Conservation (phyloP, 2,888 invertebrate species). For the Luperina nickerlii region DNA sequence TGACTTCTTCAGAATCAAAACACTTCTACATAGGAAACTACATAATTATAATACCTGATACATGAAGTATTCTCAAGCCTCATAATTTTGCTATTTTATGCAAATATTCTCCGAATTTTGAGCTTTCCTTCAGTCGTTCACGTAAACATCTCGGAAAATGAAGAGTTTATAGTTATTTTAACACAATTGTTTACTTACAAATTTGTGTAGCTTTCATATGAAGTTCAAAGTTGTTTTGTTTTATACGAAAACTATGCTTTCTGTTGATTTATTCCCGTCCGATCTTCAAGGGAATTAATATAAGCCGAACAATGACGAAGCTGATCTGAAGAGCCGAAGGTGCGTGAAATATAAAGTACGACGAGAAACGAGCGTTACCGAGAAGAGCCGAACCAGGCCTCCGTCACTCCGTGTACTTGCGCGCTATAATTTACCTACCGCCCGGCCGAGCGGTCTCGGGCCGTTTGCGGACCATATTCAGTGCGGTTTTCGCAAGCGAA, state of each 20-base stretch:
- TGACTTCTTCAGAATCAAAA: neutral
- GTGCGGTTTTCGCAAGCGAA: too few relatives aligned
- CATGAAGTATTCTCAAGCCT: neutral
- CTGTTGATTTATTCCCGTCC: too few relatives aligned
- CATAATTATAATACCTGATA: neutral
- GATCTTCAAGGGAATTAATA: neutral
- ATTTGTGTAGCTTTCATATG: constrained; percentile 21
- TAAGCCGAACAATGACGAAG: neutral
- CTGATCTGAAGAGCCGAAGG: neutral
- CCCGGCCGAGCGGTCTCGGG: too few relatives aligned
- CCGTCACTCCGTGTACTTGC: too few relatives aligned
- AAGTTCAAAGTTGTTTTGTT: constrained; percentile 25
- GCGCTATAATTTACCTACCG: too few relatives aligned
- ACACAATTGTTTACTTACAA: constrained; percentile 22
- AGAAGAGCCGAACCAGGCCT: too few relatives aligned
- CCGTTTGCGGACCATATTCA: too few relatives aligned
- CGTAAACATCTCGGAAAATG: constrained; percentile 22
- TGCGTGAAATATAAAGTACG: neutral
- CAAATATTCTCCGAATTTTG: constrained; percentile 15
- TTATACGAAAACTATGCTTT: neutral
- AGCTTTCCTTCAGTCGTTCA: constrained; percentile 13
- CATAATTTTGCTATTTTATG: constrained; percentile 31
- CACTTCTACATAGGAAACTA: neutral
- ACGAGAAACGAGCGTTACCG: too few relatives aligned
- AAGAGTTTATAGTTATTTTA: neutral